These are phyloP conservation scores for Cervus canadensis DNA, from an alignment of 2,113 vertebrate species.

Conservation along the genomic window DNA sequence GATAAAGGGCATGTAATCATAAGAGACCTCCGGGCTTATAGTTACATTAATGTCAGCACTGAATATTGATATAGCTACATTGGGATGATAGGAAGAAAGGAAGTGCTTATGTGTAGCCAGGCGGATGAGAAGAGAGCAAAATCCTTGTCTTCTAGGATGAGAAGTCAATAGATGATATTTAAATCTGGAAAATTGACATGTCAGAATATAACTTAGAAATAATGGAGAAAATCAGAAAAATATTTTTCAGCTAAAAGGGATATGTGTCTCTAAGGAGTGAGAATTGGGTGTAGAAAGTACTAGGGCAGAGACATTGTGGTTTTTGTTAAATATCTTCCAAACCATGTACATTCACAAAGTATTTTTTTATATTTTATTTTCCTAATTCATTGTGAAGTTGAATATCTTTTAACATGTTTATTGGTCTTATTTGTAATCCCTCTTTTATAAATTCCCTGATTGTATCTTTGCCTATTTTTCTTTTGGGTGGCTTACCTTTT, in stretches of 20 bases:
- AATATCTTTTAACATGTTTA: conserved; percentile 3
- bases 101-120: neutral
- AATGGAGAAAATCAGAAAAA: neutral
- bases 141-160: neutral
- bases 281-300: neutral
- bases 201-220: neutral
- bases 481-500: neutral
- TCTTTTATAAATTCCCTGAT: neutral
- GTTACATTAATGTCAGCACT: neutral
- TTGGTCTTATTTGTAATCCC: neutral
- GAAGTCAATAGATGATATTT: neutral
- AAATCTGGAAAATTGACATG: neutral
- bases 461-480: neutral
- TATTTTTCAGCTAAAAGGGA: neutral
- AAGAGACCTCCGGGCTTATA: neutral
- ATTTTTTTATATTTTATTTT: conserved; percentile 6
- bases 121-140: neutral
- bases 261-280: neutral
- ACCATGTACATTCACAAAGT: neutral
- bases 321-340: conserved; percentile 6
- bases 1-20: neutral
- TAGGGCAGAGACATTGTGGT: neutral
- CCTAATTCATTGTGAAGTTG: neutral
- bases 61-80: neutral
- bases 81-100: neutral